Percentiles rank a stretch among this genome's conserved stretches.
These are phyloP conservation scores for Styela plicata DNA, from an alignment of 23 tunicate genomes.

Conservation along the genomic window DNA sequence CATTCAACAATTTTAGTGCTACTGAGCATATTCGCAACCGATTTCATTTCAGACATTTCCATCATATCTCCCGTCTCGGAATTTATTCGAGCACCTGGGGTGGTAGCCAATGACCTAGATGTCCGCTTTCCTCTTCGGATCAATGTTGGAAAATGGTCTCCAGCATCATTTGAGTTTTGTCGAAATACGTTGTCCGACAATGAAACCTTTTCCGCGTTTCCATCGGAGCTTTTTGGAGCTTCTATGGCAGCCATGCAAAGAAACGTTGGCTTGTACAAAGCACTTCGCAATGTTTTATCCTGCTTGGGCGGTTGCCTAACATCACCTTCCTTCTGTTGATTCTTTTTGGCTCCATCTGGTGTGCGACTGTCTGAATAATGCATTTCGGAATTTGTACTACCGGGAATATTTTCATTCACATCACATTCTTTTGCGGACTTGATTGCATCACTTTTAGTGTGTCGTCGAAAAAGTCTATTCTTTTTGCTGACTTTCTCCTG, in stretches of 20 bases:
- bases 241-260: conserved; percentile 11
- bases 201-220: background rate
- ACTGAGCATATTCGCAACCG: background rate
- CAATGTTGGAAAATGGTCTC: background rate
- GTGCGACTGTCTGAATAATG: too few relatives aligned
- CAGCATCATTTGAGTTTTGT: background rate
- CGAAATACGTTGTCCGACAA: background rate
- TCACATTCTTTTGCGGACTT: background rate
- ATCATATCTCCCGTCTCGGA: conserved; percentile 76
- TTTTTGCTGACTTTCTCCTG: background rate
- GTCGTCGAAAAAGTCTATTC: background rate
- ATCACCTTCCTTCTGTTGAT: too few relatives aligned
- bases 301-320: background rate
- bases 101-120: background rate
- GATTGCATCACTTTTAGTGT: background rate
- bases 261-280: conserved; percentile 14
- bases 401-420: background rate
- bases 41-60: conserved; percentile 4
- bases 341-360: too few relatives aligned
- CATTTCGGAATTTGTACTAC: background rate
- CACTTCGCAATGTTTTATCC: background rate
- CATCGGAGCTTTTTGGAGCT: background rate
- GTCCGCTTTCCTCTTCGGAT: background rate
- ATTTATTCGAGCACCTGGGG: conserved; percentile 71
- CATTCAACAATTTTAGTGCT: conserved; percentile 60